These are phyloP conservation scores for Clupea harengus DNA, from an alignment of 2,113 vertebrate species.

Conservation along the genomic window DNA sequence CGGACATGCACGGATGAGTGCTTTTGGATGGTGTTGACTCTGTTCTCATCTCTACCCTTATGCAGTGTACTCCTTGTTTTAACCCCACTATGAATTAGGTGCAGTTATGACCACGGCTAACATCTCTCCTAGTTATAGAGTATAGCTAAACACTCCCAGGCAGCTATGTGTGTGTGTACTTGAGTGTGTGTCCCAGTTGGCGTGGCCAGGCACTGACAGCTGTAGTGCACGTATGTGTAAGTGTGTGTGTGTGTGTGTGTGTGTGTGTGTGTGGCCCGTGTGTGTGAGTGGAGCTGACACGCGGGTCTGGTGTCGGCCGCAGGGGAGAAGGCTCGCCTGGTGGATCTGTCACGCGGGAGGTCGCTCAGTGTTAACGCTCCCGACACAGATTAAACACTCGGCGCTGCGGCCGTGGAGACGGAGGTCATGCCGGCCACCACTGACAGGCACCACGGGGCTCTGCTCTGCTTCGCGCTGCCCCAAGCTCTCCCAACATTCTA, in stretches of 20 bases:
- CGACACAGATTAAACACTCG: slow-evolving; percentile 89
- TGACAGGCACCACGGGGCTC: slow-evolving; percentile 74
- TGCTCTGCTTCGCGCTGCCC: slow-evolving; percentile 50
- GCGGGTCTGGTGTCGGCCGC: slow-evolving; percentile 43
- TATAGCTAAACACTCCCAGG: slow-evolving; percentile 61
- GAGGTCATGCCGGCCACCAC: slow-evolving; percentile 81
- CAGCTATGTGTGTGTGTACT: slow-evolving; percentile 33
- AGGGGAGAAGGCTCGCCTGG: slow-evolving; percentile 75
- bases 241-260: slow-evolving; percentile 28
- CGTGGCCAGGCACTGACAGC: slow-evolving; percentile 33
- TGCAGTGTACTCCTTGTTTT: not conserved
- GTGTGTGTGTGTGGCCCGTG: not conserved
- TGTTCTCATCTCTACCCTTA: not conserved
- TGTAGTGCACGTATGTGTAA: slow-evolving; percentile 24
- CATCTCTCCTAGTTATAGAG: slow-evolving; percentile 53
- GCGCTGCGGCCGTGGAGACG: slow-evolving; percentile 75
- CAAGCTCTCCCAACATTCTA: not conserved
- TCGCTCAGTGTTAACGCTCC: slow-evolving; percentile 90
- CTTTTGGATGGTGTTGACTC: not conserved
- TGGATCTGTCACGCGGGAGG: slow-evolving; percentile 92
- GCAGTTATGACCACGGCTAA: not conserved
- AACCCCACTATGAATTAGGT: not conserved
- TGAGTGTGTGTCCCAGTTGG: slow-evolving; percentile 58
- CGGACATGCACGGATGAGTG: not conserved
- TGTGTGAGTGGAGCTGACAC: slow-evolving; percentile 69